phyloP scores from a whole-genome alignment of 2,113 vertebrate genomes.

The Ivindomyrus marchei region DNA sequence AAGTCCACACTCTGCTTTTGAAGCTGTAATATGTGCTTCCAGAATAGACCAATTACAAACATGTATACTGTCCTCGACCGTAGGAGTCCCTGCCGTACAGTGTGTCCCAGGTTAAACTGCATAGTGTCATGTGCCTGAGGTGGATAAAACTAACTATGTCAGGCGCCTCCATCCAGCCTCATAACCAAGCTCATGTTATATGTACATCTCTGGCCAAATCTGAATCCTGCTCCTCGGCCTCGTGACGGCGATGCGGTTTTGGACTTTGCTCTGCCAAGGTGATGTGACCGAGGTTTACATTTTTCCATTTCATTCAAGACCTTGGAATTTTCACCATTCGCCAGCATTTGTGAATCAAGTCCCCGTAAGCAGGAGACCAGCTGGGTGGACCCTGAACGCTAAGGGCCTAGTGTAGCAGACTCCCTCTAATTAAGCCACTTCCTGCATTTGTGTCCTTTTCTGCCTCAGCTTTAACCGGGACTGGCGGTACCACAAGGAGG shows the following conservation, averaged over 20 bases:
- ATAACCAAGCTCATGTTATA: neutral
- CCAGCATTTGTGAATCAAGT: neutral
- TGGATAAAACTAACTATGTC: neutral
- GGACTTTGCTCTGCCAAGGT: neutral
- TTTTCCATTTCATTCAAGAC: neutral
- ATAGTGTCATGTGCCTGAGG: neutral
- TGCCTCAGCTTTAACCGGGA: slow-evolving; percentile 86
- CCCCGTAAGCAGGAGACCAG: neutral
- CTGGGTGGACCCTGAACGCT: neutral
- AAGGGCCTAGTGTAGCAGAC: neutral
- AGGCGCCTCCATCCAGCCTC: neutral
- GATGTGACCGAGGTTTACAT: neutral
- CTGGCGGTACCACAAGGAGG: slow-evolving; percentile 99
- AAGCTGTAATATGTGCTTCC: neutral
- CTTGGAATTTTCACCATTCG: neutral
- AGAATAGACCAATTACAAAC: neutral
- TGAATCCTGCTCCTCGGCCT: neutral
- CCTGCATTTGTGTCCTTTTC: neutral
- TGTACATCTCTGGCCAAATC: neutral
- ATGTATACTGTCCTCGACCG: neutral
- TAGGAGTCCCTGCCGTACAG: neutral
- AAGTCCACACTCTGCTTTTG: neutral
- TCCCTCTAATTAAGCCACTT: neutral
- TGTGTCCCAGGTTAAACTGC: neutral
- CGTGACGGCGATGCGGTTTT: neutral